A percentile compares a stretch with the other conserved stretches of the same genome.
Conservation (phyloP, 2,888 invertebrate genomes). For the Pogonocherus hispidulus region DNA sequence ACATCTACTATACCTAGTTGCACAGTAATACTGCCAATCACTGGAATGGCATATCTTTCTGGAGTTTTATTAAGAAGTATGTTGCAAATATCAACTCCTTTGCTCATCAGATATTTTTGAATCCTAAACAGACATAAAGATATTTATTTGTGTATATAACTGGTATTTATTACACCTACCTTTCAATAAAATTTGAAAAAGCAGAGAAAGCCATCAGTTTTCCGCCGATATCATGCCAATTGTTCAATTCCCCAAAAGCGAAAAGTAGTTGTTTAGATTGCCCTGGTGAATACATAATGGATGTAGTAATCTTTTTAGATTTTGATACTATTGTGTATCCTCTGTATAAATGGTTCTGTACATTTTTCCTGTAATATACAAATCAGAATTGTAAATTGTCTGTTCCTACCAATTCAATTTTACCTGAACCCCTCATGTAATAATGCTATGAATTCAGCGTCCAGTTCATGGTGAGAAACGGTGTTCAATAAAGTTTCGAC, state of each 20-base stretch:
- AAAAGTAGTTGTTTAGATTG: slow-evolving; percentile 57
- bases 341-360: slow-evolving; percentile 67
- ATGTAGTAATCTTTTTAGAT: slow-evolving; percentile 58
- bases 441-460: slow-evolving; percentile 56
- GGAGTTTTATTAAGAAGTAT: slow-evolving; percentile 17
- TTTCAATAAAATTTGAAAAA: slow-evolving; percentile 81
- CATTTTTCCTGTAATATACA: slow-evolving; percentile 37
- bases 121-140: slow-evolving; percentile 14
- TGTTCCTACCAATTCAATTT: neutral
- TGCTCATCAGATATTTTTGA: slow-evolving; percentile 19
- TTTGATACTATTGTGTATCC: slow-evolving; percentile 75
- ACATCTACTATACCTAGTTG: slow-evolving; percentile 70
- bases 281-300: neutral
- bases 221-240: slow-evolving; percentile 88
- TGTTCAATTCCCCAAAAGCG: slow-evolving; percentile 93
- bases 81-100: slow-evolving; percentile 30
- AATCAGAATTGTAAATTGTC: neutral
- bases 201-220: slow-evolving; percentile 81
- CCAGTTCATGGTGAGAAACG: slow-evolving; percentile 69
- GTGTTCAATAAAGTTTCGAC: slow-evolving; percentile 77
- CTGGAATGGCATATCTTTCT: slow-evolving; percentile 26
- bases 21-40: slow-evolving; percentile 69
- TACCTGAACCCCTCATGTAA: slow-evolving; percentile 68
- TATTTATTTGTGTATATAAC: slow-evolving; percentile 61
- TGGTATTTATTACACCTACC: slow-evolving; percentile 59